Percentiles rank a stretch among this genome's conserved stretches.
Conservation (phyloP, 2,888 invertebrate genomes). For the Apamea monoglypha region DNA sequence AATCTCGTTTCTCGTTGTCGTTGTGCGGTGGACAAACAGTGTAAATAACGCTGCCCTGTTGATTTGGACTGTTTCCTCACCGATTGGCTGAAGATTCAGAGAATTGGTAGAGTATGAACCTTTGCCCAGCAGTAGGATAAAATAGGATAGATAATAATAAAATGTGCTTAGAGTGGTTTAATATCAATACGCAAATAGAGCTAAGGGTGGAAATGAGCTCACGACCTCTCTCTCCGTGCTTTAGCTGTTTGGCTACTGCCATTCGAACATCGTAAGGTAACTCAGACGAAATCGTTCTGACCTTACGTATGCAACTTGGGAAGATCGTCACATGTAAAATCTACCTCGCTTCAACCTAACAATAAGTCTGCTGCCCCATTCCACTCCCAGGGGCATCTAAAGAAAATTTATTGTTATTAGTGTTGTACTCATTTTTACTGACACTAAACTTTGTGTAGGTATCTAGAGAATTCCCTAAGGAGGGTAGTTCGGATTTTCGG, state of each 20-base stretch:
- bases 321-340: slow-evolving; percentile 17
- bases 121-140: too few relatives aligned
- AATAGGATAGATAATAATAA: too few relatives aligned
- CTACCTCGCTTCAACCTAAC: neutral
- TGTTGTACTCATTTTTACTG: slow-evolving; percentile 66
- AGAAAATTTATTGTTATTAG: slow-evolving; percentile 71
- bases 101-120: neutral
- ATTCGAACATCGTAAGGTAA: neutral
- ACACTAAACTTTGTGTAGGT: slow-evolving; percentile 63
- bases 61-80: neutral
- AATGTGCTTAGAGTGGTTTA: neutral
- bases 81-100: neutral
- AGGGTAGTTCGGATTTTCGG: slow-evolving; percentile 43
- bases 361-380: slow-evolving; percentile 44
- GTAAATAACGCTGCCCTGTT: too few relatives aligned
- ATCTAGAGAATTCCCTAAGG: slow-evolving; percentile 48
- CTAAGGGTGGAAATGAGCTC: neutral
- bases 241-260: neutral
- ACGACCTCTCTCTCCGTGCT: neutral
- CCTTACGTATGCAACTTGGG: neutral
- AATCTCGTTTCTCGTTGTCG: too few relatives aligned
- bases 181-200: neutral
- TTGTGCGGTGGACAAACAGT: too few relatives aligned
- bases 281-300: neutral
- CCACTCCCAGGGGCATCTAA: slow-evolving; percentile 57